A percentile compares a stretch with the other conserved stretches of the same genome.
Evolutionary conservation across 2,113 vertebrate species (phyloP).

Genomic region (Tachysurus fulvidraco): DNA sequence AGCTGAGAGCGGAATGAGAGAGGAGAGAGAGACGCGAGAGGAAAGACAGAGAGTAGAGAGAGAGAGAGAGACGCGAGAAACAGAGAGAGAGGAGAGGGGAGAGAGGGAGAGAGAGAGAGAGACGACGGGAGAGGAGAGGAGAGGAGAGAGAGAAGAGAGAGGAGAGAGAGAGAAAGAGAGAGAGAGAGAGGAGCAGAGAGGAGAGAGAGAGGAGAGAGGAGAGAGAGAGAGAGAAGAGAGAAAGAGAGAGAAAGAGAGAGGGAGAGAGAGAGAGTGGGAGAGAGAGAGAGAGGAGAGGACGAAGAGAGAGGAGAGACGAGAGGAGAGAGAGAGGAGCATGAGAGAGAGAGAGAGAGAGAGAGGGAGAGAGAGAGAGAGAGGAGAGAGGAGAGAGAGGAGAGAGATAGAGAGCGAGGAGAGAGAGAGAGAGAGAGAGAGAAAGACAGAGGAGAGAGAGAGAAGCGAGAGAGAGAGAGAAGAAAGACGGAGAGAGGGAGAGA

Average conservation of each 20-base stretch:
- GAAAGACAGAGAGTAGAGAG: conserved; percentile 27
- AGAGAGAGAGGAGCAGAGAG: not conserved
- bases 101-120: too few species aligned
- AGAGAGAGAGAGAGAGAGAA: not conserved
- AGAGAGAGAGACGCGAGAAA: not conserved
- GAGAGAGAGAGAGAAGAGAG: not conserved
- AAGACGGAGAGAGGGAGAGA: too few species aligned
- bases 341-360: not conserved
- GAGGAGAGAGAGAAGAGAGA: not conserved
- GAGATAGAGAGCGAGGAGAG: conserved; percentile 25
- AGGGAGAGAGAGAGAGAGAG: not conserved
- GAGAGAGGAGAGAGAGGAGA: conserved; percentile 16
- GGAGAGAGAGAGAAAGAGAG: not conserved
- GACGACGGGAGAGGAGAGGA: too few species aligned
- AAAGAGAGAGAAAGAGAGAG: not conserved
- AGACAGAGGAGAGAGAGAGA: too few species aligned
- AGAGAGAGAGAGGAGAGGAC: not conserved
- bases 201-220: not conserved
- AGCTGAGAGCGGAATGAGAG: too few species aligned
- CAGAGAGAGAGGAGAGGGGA: too few species aligned
- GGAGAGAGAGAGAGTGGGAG: too few species aligned
- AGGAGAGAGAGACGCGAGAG: not conserved
- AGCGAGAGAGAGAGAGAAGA: not conserved
- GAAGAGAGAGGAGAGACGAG: not conserved
- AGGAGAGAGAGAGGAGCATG: not conserved